Evolutionary conservation across 2,888 invertebrate genomes (phyloP).

Genomic region (Choristoneura rosaceana): DNA sequence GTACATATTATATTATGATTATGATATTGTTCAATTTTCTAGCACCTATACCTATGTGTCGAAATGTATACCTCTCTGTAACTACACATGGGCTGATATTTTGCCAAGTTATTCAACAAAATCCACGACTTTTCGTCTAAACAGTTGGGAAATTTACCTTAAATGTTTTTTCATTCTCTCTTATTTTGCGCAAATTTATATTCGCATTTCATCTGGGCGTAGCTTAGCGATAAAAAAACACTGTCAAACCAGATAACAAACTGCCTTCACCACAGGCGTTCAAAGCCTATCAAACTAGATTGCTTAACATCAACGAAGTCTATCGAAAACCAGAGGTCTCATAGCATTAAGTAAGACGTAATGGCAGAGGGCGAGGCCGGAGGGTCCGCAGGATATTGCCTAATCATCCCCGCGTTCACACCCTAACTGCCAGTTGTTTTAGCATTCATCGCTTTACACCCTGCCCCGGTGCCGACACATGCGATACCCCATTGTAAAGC

Average conservation of each 20-base stretch:
- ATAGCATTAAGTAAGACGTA: slow-evolving; percentile 81
- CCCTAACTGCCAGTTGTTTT: slow-evolving; percentile 84
- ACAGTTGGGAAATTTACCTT: too few species aligned
- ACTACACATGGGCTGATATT: too few species aligned
- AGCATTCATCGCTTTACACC: slow-evolving; percentile 78
- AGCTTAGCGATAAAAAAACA: background rate
- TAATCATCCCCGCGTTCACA: slow-evolving; percentile 82
- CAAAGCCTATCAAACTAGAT: slow-evolving; percentile 7
- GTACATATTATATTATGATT: too few species aligned
- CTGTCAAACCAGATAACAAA: background rate
- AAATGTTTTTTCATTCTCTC: too few species aligned
- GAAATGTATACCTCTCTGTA: too few species aligned
- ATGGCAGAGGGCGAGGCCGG: slow-evolving; percentile 61
- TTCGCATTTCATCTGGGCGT: too few species aligned
- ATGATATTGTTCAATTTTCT: too few species aligned
- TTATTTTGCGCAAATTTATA: too few species aligned
- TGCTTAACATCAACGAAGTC: slow-evolving; percentile 45
- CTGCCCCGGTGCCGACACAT: slow-evolving; percentile 58
- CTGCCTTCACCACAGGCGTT: slow-evolving; percentile 3
- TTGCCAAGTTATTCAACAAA: too few species aligned
- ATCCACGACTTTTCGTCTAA: too few species aligned
- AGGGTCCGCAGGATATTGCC: slow-evolving; percentile 81
- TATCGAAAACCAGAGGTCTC: slow-evolving; percentile 75
- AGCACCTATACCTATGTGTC: too few species aligned
- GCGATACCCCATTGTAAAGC: slow-evolving; percentile 73